Evolutionary conservation across 2,113 vertebrate species (phyloP).

Genomic region (Platichthys flesus): DNA sequence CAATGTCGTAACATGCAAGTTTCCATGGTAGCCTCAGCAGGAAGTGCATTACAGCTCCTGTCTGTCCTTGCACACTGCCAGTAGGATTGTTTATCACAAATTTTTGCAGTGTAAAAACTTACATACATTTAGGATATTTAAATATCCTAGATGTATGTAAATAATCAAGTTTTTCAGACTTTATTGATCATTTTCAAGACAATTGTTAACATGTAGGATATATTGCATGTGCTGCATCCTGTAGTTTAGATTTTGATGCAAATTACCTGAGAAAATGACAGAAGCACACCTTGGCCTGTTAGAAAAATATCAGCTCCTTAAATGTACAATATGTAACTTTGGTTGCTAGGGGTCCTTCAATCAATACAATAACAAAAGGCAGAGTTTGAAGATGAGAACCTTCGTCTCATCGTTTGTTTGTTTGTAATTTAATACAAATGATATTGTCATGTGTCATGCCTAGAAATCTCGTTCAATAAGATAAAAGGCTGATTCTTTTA

Average conservation of each 20-base stretch:
- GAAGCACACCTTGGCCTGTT: background rate
- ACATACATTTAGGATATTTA: no score
- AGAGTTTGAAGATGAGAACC: no score
- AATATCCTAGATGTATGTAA: background rate
- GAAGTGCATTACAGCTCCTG: slow-evolving; percentile 53
- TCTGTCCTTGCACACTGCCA: slow-evolving; percentile 34
- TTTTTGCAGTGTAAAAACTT: background rate
- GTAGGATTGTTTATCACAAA: background rate
- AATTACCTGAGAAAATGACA: background rate
- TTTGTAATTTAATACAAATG: no score
- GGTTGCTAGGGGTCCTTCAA: no score
- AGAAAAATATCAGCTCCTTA: background rate
- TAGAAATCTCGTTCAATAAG: background rate
- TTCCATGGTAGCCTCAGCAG: slow-evolving; percentile 60
- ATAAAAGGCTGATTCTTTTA: slow-evolving; percentile 2
- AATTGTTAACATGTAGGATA: background rate
- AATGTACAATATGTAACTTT: no score
- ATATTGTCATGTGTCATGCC: no score
- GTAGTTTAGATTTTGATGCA: background rate
- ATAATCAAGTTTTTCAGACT: background rate
- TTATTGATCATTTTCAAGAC: background rate
- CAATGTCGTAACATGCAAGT: slow-evolving; percentile 44
- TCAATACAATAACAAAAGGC: no score
- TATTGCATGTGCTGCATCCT: background rate
- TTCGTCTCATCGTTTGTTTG: no score